A percentile compares a stretch with the other conserved stretches of the same genome.
phyloP scores from a whole-genome alignment of 2,113 vertebrate genomes.

The Dasyornis broadbenti region DNA sequence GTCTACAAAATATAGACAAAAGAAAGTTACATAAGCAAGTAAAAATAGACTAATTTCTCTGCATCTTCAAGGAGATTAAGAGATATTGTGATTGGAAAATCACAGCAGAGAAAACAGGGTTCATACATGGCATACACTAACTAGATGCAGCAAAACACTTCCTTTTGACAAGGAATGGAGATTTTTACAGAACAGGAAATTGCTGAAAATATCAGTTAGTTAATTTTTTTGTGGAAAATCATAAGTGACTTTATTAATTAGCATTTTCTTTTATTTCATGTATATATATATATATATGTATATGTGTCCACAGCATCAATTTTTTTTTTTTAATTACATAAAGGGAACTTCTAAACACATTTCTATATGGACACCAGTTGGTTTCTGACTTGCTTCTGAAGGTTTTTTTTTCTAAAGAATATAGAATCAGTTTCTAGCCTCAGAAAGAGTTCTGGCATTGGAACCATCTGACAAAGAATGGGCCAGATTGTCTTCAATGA shows the following conservation, averaged over 20 bases:
- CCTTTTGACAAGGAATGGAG: not conserved
- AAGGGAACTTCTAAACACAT: not conserved
- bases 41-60: not conserved
- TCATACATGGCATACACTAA: not conserved
- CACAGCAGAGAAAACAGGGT: not conserved
- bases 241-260: not conserved
- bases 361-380: not conserved
- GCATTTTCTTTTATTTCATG: not conserved
- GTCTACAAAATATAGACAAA: not conserved
- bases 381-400: not conserved
- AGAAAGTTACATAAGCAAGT: not conserved
- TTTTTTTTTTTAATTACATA: not conserved
- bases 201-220: not conserved
- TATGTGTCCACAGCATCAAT: fast-evolving
- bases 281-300: not conserved
- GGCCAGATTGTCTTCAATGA: not conserved
- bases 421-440: not conserved
- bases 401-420: not conserved
- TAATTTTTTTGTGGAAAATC: not conserved
- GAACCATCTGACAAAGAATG: not conserved
- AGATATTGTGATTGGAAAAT: not conserved
- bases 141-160: not conserved
- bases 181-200: not conserved
- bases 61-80: not conserved
- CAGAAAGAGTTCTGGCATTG: not conserved